Evolutionary conservation across 1,140 invertebrate species (phyloP), one percentile per base, ranked within the genome.

Genomic region (Battus philenor): DNA sequence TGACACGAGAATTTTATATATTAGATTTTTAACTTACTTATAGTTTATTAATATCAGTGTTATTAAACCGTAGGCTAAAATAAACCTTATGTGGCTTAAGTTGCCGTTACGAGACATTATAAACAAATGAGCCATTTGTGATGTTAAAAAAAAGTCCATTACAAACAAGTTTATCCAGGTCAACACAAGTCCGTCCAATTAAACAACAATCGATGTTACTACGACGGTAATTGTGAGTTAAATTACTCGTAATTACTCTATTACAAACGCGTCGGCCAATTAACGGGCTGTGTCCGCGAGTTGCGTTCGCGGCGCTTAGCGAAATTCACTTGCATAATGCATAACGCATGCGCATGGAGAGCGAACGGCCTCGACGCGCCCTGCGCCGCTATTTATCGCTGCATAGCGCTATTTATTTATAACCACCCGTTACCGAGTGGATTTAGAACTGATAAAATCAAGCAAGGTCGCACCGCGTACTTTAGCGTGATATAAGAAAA

Each of bases 291-390:
- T 36, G 20, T 36, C 33, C 10, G 11, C 33, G n/a, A 36, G 33
- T 36, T 20, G 17, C 32, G 18, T 20, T 20, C 33, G 26, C 26
- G 33, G 20, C 9, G 33, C 17, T 18, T 36, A 18, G n/a, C 32
- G 15, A 36, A 36, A 36, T 22, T 36, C 33, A 36, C 1, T 36
- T 36, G 33, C 33, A 33, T 33, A 36, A 36, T 36, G 5, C 10
- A 33, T 33, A 32, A n/a, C 11, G 16, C 29, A 31, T 16, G 29
- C 9, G 39, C 16, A 43, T 7, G 16, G 16, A 7, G 26, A 30
- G 27, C 7, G 26, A 27, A 15, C 26, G 26, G 16, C 41, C 41
- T 44, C 17, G 41, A 26, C 41, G 41, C 41, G 41, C 41, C 41
- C 26, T 5, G 24, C 4, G 8, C n/a, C 9, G 27, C 26, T 22